These are phyloP conservation scores for Peromyscus polionotus DNA, from an alignment of 2,113 vertebrate species.

Conservation along the genomic window DNA sequence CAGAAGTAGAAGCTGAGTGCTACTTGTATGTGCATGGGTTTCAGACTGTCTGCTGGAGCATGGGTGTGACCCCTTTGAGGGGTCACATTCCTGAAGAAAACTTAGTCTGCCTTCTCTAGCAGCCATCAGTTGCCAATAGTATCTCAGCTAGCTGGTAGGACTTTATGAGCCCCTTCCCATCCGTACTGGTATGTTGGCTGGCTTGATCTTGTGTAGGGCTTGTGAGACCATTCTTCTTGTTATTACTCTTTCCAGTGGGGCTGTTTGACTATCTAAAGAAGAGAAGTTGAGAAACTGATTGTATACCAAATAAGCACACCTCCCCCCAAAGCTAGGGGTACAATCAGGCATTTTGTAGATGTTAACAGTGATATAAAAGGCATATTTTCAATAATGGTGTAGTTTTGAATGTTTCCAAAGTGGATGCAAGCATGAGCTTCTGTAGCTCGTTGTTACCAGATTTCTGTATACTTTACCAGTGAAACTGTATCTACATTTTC, in stretches of 20 bases:
- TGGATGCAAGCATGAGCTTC: neutral
- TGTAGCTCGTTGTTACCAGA: neutral
- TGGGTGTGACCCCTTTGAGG: neutral
- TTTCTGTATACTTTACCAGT: constrained; percentile 7
- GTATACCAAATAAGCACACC: neutral
- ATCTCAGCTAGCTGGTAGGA: neutral
- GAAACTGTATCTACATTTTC: neutral
- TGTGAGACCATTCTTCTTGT: constrained; percentile 17
- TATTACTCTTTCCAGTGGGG: neutral
- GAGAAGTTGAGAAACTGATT: neutral
- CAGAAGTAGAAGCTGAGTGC: neutral
- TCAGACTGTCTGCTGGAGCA: neutral
- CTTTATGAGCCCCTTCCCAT: neutral
- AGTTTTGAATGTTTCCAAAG: constrained; percentile 32
- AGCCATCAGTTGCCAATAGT: neutral
- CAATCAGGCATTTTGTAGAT: neutral
- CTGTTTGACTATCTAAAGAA: constrained; percentile 4
- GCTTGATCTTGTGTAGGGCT: neutral
- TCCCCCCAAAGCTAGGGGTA: neutral
- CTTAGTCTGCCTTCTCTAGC: neutral
- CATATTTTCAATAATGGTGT: neutral
- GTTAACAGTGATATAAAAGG: constrained; percentile 2
- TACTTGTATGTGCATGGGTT: neutral
- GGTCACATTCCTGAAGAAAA: neutral
- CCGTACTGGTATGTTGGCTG: neutral